Evolutionary conservation across 2,797 vertebrate genomes (phyloP).

Genomic region (Tragopan temminckii): DNA sequence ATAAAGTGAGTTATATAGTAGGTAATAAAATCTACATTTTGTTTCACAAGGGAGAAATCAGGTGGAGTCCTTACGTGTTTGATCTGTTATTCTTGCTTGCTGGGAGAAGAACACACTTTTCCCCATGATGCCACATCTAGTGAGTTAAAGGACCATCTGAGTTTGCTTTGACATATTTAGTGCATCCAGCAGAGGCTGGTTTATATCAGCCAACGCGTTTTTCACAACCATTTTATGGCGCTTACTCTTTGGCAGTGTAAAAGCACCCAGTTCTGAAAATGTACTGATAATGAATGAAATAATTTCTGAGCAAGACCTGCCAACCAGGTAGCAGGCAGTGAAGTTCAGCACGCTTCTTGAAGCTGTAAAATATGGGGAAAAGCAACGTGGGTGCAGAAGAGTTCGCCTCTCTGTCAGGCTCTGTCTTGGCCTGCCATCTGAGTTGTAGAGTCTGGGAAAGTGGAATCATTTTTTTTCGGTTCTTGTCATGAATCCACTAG

Average conservation of each 20-base stretch:
- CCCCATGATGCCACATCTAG: neutral
- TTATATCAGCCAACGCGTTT: constrained; percentile 38
- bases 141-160: constrained; percentile 41
- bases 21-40: constrained; percentile 75
- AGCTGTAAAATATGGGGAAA: constrained; percentile 18
- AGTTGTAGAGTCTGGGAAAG: constrained; percentile 31
- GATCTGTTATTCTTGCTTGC: constrained; percentile 35
- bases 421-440: neutral
- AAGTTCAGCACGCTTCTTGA: constrained; percentile 3
- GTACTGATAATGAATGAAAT: constrained; percentile 30
- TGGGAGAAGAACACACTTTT: constrained; percentile 35
- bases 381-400: neutral
- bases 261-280: constrained; percentile 10
- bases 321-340: constrained; percentile 49
- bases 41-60: constrained; percentile 68
- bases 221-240: constrained; percentile 17
- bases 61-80: constrained; percentile 51
- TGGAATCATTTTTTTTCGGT: constrained; percentile 26
- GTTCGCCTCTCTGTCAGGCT: constrained; percentile 22
- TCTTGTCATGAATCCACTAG: constrained; percentile 39
- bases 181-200: constrained; percentile 23
- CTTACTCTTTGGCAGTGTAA: constrained; percentile 8
- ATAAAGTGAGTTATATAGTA: constrained; percentile 33
- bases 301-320: constrained; percentile 19
- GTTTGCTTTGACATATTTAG: constrained; percentile 68